Base-by-base conservation (phyloP, 2,888 invertebrate genomes). In the Pseudococcus longispinus region DNA sequence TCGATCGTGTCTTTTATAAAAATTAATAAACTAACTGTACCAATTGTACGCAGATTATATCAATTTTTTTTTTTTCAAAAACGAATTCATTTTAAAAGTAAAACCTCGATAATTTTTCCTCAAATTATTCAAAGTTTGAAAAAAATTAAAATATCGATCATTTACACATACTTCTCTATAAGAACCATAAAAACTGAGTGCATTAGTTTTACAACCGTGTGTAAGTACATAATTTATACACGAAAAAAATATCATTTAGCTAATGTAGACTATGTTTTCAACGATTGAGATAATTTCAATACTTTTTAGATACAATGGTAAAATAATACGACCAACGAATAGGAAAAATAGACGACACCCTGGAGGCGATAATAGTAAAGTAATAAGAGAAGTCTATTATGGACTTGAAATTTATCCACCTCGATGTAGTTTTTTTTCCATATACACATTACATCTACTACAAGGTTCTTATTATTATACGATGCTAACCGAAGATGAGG, bases 351-450 rank as follows among this genome's bases (percentile, higher is more conserved):
- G 37, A 70, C 26, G 70, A 70, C 70, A 29, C 70, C 29, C 70
- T 18, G 70, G 70, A 70, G 70, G 70, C 70, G 70, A 70, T 70
- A 29, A 70, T 70, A 29, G 29, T 26, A 65, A 65, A 70, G 29
- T 70, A 70, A 70, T 29, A 70, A 70, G 70, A 29, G 29, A 70
- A 15, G 15, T 70, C 29, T 70, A 32, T 70, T 70, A 70, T 29
- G 60, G 60, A 60, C 60, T 23, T 60, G 60, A 70, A 29, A 70
- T 70, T 29, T 29, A 29, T 18, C 70, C 15, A 70, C 15, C 5
- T 29, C 29, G 29, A 26, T 29, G 65, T 15, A 23, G 20, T 60
- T 20, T 23, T 9, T 20, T 70, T 60, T 60, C 23, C 29, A 65
- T 70, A 55, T 15, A 55, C 20, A 55, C 55, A 55, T 15, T 51